phyloP scores from a whole-genome alignment of 2,888 invertebrate genomes.

The Fragum whitleyi region DNA sequence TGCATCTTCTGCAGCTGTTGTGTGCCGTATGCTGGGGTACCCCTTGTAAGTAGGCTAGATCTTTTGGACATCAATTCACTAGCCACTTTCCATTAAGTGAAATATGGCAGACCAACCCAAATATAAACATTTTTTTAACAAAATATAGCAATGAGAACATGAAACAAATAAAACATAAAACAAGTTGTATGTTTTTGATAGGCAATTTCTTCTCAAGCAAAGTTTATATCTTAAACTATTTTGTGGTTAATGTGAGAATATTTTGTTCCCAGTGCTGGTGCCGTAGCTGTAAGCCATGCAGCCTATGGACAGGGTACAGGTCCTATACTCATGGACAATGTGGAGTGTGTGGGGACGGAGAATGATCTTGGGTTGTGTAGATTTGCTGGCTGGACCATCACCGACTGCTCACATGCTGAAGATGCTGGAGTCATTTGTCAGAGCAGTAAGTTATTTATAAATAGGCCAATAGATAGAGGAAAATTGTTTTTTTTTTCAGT shows the following conservation, averaged over 20 bases:
- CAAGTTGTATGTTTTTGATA: no score
- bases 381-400: conserved; percentile 67
- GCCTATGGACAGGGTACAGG: conserved; percentile 69
- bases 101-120: background rate
- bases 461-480: no score
- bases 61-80: no score
- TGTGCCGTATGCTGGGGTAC: conserved; percentile 49
- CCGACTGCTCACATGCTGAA: conserved; percentile 71
- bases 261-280: conserved; percentile 86
- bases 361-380: conserved; percentile 63
- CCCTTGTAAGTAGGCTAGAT: conserved; percentile 24
- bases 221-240: no score
- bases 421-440: conserved; percentile 75
- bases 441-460: conserved; percentile 66
- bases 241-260: no score
- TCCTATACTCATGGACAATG: conserved; percentile 71
- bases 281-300: conserved; percentile 83
- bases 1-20: conserved; percentile 67
- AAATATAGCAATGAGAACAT: no score
- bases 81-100: background rate
- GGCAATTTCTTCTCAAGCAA: no score
- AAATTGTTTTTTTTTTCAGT: no score
- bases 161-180: no score
- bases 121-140: no score
- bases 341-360: conserved; percentile 74